A percentile compares a stretch with the other conserved stretches of the same genome.
Evolutionary conservation across 2,888 invertebrate species (phyloP).

Genomic region (Hipparchia sbordonii): DNA sequence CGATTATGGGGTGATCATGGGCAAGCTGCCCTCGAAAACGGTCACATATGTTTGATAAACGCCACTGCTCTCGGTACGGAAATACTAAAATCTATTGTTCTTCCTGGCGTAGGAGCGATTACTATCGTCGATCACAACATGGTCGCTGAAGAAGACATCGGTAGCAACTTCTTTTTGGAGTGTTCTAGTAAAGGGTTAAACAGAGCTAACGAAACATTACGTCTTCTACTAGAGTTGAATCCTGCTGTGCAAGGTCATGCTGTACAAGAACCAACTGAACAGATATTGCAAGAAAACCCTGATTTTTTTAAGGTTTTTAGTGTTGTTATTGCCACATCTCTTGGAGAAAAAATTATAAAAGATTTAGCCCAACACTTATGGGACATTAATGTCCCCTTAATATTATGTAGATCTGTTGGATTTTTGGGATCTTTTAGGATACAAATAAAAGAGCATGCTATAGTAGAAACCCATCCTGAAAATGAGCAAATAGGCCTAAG

Average conservation of each 20-base stretch:
- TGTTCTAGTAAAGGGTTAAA: slow-evolving; percentile 90
- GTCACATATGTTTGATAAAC: slow-evolving; percentile 96
- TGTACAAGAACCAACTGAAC: slow-evolving; percentile 94
- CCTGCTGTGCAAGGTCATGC: slow-evolving; percentile 96
- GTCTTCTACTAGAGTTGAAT: slow-evolving; percentile 94
- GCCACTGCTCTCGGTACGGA: slow-evolving; percentile 97
- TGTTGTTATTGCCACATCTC: slow-evolving; percentile 91
- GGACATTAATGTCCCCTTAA: slow-evolving; percentile 92
- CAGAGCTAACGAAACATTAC: slow-evolving; percentile 92
- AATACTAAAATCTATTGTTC: slow-evolving; percentile 95
- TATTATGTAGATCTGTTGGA: slow-evolving; percentile 94
- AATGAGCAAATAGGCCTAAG: slow-evolving; percentile 93
- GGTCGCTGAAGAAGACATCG: slow-evolving; percentile 95
- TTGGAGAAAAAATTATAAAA: slow-evolving; percentile 90
- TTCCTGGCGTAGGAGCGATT: slow-evolving; percentile 96
- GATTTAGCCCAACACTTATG: slow-evolving; percentile 91
- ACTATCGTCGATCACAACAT: slow-evolving; percentile 95
- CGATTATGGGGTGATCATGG: slow-evolving; percentile 99
- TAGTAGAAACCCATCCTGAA: slow-evolving; percentile 98
- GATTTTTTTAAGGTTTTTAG: slow-evolving; percentile 94
- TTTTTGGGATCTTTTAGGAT: slow-evolving; percentile 95
- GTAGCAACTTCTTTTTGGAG: slow-evolving; percentile 97
- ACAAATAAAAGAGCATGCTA: slow-evolving; percentile 91
- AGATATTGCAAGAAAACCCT: slow-evolving; percentile 92
- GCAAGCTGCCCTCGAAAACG: slow-evolving; percentile 92